Conservation (phyloP, 2,888 invertebrate species). For the Tetrapedia diversipes region DNA sequence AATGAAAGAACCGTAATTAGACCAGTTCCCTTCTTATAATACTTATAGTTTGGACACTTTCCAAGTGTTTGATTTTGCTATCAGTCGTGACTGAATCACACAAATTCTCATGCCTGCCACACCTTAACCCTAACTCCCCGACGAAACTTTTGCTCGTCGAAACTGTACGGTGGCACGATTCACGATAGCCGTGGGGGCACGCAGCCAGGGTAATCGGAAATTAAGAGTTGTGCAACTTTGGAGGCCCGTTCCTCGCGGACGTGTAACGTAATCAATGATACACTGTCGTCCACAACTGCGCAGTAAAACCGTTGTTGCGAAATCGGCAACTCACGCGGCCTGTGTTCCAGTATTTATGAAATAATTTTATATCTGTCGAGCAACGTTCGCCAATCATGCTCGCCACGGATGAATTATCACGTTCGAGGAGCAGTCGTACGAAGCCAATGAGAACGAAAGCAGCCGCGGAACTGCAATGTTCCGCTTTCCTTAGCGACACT, state of each 20-base stretch:
- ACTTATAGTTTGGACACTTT: too few relatives aligned
- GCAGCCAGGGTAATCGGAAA: conserved; percentile 12
- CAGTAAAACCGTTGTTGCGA: conserved; percentile 44
- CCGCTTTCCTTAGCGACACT: background rate
- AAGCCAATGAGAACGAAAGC: background rate
- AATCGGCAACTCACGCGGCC: conserved; percentile 50
- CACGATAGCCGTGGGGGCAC: background rate
- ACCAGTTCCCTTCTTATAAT: too few relatives aligned
- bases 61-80: too few relatives aligned
- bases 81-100: too few relatives aligned
- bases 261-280: conserved; percentile 30
- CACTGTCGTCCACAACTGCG: conserved; percentile 35
- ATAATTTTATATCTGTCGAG: conserved; percentile 51
- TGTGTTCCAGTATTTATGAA: conserved; percentile 47
- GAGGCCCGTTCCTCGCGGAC: conserved; percentile 41
- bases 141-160: too few relatives aligned
- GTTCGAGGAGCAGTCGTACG: background rate
- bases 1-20: too few relatives aligned
- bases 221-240: conserved; percentile 42
- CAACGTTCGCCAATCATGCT: conserved; percentile 36
- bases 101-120: too few relatives aligned
- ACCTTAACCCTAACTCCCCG: too few relatives aligned
- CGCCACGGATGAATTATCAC: conserved; percentile 27
- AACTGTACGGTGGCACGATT: too few relatives aligned
- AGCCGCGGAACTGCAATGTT: background rate